These are phyloP conservation scores for Hipposideros armiger DNA, from an alignment of 2,113 vertebrate species.

Conservation along the genomic window DNA sequence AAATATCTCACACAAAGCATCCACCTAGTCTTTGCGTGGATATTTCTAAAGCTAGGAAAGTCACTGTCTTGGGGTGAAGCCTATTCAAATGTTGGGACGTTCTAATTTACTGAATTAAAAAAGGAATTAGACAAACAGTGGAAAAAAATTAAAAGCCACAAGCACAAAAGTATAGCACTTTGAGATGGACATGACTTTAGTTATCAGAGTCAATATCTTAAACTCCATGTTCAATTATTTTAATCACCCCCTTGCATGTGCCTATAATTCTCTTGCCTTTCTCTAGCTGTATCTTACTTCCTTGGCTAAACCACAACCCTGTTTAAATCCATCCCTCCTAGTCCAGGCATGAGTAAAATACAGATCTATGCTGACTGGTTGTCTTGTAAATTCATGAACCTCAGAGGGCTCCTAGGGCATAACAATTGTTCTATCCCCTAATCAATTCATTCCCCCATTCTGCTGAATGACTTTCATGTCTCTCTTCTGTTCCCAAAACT, in stretches of 20 bases:
- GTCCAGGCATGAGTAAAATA: not conserved
- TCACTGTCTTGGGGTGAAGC: not conserved
- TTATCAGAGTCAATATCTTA: slow-evolving; percentile 9
- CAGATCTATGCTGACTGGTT: not conserved
- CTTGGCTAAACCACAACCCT: not conserved
- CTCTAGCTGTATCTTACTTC: not conserved
- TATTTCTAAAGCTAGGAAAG: not conserved
- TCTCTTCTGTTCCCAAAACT: not conserved
- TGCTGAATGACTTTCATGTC: not conserved
- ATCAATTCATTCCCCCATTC: not conserved
- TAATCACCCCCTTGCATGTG: not conserved
- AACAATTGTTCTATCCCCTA: not conserved
- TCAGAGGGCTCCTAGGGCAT: not conserved
- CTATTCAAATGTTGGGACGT: not conserved
- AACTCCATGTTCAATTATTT: not conserved
- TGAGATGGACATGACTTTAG: not conserved
- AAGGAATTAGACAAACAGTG: slow-evolving; percentile 33
- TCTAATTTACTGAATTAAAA: slow-evolving; percentile 13
- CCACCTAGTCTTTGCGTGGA: not conserved
- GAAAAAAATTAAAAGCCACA: not conserved
- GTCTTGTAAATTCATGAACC: not conserved
- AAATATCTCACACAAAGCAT: not conserved
- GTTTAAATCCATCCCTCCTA: not conserved
- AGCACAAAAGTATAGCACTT: not conserved
- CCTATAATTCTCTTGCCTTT: not conserved